Percentiles rank a stretch among this genome's conserved stretches.
Evolutionary conservation across 2,113 vertebrate species (phyloP).

Genomic region (Arizona elegans): DNA sequence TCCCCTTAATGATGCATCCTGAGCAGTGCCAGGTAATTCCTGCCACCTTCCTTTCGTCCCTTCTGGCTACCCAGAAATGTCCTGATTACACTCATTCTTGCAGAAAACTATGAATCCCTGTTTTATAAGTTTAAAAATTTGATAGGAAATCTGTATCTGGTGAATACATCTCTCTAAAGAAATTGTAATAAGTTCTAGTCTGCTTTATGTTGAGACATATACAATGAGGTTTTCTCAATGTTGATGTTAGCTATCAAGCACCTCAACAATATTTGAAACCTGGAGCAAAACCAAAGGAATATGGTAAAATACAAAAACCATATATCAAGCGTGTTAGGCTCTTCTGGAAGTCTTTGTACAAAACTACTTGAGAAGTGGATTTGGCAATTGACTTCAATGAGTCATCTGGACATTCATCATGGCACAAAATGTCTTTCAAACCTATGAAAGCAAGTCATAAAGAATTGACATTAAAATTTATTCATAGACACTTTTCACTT

Average conservation of each 20-base stretch:
- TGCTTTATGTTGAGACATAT: background rate
- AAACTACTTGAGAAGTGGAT: background rate
- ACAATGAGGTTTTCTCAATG: background rate
- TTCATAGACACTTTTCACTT: background rate
- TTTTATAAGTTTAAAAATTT: background rate
- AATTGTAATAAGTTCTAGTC: background rate
- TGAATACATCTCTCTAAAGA: background rate
- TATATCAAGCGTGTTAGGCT: background rate
- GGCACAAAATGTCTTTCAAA: background rate
- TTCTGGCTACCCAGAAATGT: background rate
- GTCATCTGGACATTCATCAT: background rate
- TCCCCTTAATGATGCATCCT: background rate
- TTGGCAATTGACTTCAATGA: background rate
- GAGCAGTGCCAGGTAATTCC: background rate
- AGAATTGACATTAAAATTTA: background rate
- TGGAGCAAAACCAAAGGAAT: background rate
- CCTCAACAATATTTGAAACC: background rate
- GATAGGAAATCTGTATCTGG: background rate
- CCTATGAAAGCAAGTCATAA: background rate
- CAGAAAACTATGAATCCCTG: background rate
- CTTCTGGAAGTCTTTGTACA: background rate
- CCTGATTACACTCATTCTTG: background rate
- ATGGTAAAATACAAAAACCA: background rate
- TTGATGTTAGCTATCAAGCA: background rate
- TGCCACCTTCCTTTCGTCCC: background rate